phyloP scores from a whole-genome alignment of 2,113 vertebrate genomes.

The Ancistrus triradiatus region DNA sequence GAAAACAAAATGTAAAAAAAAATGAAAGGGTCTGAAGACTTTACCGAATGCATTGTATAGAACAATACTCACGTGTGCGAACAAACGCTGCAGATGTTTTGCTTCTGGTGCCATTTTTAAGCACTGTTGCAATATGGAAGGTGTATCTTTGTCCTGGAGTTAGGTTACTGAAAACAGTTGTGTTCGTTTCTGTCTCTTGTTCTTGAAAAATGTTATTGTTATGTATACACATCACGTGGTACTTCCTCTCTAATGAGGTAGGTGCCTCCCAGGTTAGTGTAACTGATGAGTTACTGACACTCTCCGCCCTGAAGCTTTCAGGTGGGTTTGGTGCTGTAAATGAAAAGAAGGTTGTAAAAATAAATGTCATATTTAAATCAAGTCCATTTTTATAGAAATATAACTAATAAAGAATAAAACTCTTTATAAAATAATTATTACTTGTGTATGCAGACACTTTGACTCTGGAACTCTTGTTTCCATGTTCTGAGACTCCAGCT shows the following conservation, averaged over 20 bases:
- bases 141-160: slow-evolving; percentile 30
- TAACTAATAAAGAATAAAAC: background rate
- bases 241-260: background rate
- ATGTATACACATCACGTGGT: slow-evolving; percentile 22
- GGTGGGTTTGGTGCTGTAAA: slow-evolving; percentile 37
- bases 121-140: slow-evolving; percentile 15
- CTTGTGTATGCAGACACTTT: slow-evolving; percentile 39
- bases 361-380: background rate
- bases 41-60: too few species aligned
- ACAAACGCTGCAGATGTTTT: slow-evolving; percentile 10
- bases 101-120: slow-evolving; percentile 29
- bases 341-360: background rate
- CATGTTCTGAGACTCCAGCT: slow-evolving; percentile 22
- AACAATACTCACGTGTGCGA: slow-evolving; percentile 34
- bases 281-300: slow-evolving; percentile 14
- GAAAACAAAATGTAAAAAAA: background rate
- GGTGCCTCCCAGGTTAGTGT: slow-evolving; percentile 33
- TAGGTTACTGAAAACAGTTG: slow-evolving; percentile 21
- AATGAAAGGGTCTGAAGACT: too few species aligned
- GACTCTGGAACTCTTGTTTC: slow-evolving; percentile 15
- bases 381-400: too few species aligned
- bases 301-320: slow-evolving; percentile 20
- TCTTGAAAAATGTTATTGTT: slow-evolving; percentile 13
- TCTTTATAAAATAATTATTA: slow-evolving; percentile 27
- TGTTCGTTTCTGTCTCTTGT: slow-evolving; percentile 2